Base-by-base conservation (phyloP, 1,140 invertebrate genomes). In the Drosophila ogumai region DNA sequence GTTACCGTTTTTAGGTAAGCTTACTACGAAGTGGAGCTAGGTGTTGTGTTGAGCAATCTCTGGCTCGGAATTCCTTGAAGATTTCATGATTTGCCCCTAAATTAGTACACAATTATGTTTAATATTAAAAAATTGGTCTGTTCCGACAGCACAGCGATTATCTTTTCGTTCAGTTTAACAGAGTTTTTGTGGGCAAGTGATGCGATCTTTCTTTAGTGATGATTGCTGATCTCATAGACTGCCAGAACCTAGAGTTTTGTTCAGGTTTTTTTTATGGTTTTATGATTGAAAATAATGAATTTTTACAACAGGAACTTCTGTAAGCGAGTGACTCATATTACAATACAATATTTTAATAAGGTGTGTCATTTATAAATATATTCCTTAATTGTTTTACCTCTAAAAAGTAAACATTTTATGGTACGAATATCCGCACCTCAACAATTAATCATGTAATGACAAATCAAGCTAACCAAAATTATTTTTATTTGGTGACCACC, bases 401-500 rank as follows among this genome's bases (percentile, higher is more conserved):
- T 38, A 15, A 36, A 34, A 68, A 34, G 13, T 44, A 44, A 13
- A 17, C 32, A 44, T 36, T 49, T 12, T 28, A 22, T 46, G 6
- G 17, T 40, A 10, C 68, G 17, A 19, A 36, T 57, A 41, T 66
- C 47, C 38, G 46, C 66, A 50, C 43, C 43, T 41, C 9, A 2
- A 64, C 13, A 28, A 72, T 72, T 72, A 41, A 73, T 73, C 66
- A 73, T 58, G 54, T 49, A 72, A 72, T 72, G 68, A 72, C 68
- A 71, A 71, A 71, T 72, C 36, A 43, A 50, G 69, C 25, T 43
- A 50, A 25, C 68, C 52, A 59, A 50, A 72, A 72, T 58, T 50
- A 59, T 72, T 59, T 36, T 22, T 40, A 72, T 72, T 72, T 69
- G 44, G 67, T 72, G 28, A 43, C 25, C 43, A 59, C 43, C 52